Evolutionary conservation across 1,140 invertebrate species (phyloP), one percentile per base, ranked within the genome.

Genomic region (Euura saliciscinereae): DNA sequence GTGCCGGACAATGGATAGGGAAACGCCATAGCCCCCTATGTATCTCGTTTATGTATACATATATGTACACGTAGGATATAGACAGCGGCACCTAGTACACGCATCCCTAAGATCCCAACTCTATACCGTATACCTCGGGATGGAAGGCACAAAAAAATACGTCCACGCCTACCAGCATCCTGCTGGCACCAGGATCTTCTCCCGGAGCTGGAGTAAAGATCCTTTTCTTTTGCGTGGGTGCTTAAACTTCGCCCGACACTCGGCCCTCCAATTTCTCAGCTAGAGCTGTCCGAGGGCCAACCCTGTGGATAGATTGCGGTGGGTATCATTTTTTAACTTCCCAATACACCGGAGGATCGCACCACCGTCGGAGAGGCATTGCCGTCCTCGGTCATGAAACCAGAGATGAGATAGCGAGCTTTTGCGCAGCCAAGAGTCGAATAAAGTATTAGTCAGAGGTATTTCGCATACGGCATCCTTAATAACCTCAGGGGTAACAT

Each of bases 151-250:
- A 84, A 84, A 84, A 84, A 84, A 84, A 82, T 84, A 59, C 76
- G 78, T 84, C 80, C 81, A 84, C 81, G 81, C 81, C 82, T 82
- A 75, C 77, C 75, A 81, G 82, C 78, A 82, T 81, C 79, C 80
- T 78, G 77, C 77, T 44, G 44, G 68, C 28, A 67, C 2, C 4
- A 67, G 66, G 43, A 28, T 67, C 66, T 28, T 67, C 43, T 67
- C 66, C 13, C 51, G 0, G 51, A 8, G 13, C 51, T 11, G 10
- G 8, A 6, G 51, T n/a, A 59, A 59, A 59, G 51, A 43, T 67
- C 28, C 66, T 42, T 67, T 67, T 67, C 66, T 43, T 67, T 67
- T 10, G 28, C 66, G 28, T 44, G 28, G 28, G 66, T 67, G 28
- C 66, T 44, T 11, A 67, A 67, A 28, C 28, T 67, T 10, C 5